Evolutionary conservation across 2,113 vertebrate genomes (phyloP), one percentile per base, ranked within the genome.

Genomic region (Saccopteryx bilineata): DNA sequence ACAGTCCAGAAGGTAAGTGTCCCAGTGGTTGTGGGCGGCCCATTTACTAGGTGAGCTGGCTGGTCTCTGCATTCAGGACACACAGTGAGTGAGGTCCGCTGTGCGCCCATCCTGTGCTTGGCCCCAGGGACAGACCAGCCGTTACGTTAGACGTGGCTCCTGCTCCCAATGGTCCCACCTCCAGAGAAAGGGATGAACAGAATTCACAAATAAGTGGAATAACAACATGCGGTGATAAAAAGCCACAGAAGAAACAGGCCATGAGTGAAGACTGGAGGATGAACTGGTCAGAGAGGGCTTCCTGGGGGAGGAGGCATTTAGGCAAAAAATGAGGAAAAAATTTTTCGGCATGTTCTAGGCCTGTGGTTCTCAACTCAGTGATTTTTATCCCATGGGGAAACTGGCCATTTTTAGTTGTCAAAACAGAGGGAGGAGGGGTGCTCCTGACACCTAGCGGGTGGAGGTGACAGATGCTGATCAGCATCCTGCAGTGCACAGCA

Each of bases 1-100:
- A 99, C 99, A 2, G 99, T 99, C 13, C 99, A 99, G 85, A 99
- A 99, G 99, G 99, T 99, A 99, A 98, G 98, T 7, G 12, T 48
- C 75, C 71, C 66, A 14, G 18, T 3, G 2, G 28, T 61, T 23
- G 54, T 2, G 15, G 33, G 66, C 39, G 48, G 19, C 61, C 63
- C 19, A 39, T 23, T 60, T 33, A 31, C n/a, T 5, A 5, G 26
- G 11, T 3, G 1, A 3, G 5, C 50, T 3, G 2, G 61, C 19
- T 39, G 17, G 46, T 69, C 63, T 75, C 1, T 66, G 61, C 71
- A 21, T 5, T 9, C 33, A 31, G 39, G 56, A 8, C 7, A 33
- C 5, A 0, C 18, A 0, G 28, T 48, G 46, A 28, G 8, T 0
- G 0, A 74, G 28, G 18, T 10, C 21, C 68, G 39, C 33, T 39